Conservation (phyloP, 2,888 invertebrate species). For the Diplolepis rosae region DNA sequence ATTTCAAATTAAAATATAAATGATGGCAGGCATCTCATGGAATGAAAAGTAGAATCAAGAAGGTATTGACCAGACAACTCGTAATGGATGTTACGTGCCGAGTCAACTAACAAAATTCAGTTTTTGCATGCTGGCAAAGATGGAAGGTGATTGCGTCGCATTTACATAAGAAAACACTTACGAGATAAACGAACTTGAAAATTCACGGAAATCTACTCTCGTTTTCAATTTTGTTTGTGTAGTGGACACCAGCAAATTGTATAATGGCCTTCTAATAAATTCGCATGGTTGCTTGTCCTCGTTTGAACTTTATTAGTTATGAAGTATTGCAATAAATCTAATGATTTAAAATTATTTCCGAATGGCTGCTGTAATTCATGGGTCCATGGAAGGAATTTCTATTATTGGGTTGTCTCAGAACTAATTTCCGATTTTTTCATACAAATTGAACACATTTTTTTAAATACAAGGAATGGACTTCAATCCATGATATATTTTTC, state of each 20-base stretch:
- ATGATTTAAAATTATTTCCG: too few species aligned
- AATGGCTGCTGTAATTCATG: too few species aligned
- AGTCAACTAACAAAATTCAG: neutral
- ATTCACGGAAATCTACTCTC: neutral
- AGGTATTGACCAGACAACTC: neutral
- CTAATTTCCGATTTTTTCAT: too few species aligned
- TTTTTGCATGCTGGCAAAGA: constrained; percentile 6
- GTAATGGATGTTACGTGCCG: neutral
- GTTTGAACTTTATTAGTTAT: too few species aligned
- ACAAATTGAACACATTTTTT: too few species aligned
- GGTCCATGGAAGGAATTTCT: too few species aligned
- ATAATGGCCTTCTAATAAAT: neutral
- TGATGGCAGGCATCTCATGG: neutral
- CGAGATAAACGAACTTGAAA: neutral
- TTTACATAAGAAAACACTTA: neutral
- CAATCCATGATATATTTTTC: too few species aligned
- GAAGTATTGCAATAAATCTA: too few species aligned
- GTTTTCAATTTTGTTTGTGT: neutral
- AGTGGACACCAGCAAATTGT: neutral
- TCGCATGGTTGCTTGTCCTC: too few species aligned
- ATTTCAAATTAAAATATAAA: neutral
- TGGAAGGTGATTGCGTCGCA: neutral
- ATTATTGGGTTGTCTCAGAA: too few species aligned
- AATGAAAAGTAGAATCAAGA: neutral
- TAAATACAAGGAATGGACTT: too few species aligned